Conservation (phyloP, 2,797 vertebrate genomes). For the Zenarchopterus dispar region DNA sequence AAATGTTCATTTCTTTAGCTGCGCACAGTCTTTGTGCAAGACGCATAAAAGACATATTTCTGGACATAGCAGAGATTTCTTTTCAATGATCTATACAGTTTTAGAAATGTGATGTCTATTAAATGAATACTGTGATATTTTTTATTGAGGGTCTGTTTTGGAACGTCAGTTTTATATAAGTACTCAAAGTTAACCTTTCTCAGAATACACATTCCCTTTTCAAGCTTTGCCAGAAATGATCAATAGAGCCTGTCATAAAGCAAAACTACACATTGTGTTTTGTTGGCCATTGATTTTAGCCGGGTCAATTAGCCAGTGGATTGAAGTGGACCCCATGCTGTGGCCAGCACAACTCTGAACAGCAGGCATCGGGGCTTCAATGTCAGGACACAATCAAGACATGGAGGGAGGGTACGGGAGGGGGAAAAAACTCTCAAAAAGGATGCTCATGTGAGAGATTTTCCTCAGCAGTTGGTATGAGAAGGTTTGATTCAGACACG, state of each 20-base stretch:
- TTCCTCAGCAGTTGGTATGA: slow-evolving; percentile 7
- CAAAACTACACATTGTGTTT: slow-evolving; percentile 53
- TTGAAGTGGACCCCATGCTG: slow-evolving; percentile 52
- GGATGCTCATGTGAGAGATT: background rate
- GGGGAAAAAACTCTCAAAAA: slow-evolving; percentile 30
- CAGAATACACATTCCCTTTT: slow-evolving; percentile 5
- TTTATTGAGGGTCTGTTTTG: background rate
- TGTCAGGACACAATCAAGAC: slow-evolving; percentile 49
- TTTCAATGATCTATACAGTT: background rate
- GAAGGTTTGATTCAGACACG: background rate
- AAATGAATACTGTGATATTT: background rate
- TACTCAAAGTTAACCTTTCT: background rate
- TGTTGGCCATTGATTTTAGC: slow-evolving; percentile 64
- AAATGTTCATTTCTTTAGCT: slow-evolving; percentile 14
- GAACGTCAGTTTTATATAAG: background rate
- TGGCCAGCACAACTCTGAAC: slow-evolving; percentile 47
- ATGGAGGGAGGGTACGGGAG: slow-evolving; percentile 1
- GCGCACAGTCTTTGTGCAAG: slow-evolving; percentile 1
- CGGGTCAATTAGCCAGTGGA: slow-evolving; percentile 55
- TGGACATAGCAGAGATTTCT: slow-evolving; percentile 11
- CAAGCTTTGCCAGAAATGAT: slow-evolving; percentile 14
- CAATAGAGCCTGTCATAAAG: slow-evolving; percentile 45
- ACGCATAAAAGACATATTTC: slow-evolving; percentile 15
- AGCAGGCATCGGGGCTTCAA: slow-evolving; percentile 50
- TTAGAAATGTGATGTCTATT: background rate